Percentiles rank a stretch among this genome's conserved stretches.
Evolutionary conservation across 2,113 vertebrate species (phyloP).

Genomic region (cattle (Bos taurus)): ARS-UCD2.0 NC_037333.1:113749001-113749500

Average conservation of each 20-base stretch:
- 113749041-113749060: neutral
- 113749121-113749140: accelerated
- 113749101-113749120: accelerated
- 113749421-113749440: neutral
- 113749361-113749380: neutral
- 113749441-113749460: neutral
- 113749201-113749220: neutral
- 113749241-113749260: neutral
- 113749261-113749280: neutral
- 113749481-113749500: neutral
- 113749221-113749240: neutral
- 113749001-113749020: accelerated
- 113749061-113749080: accelerated
- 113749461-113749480: accelerated
- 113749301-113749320: neutral
- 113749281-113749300: neutral
- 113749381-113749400: neutral
- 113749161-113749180: too few relatives aligned
- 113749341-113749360: neutral
- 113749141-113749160: neutral
- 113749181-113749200: constrained; percentile 36
- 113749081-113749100: neutral
- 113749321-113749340: neutral
- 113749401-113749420: neutral
- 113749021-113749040: neutral